Base-by-base conservation (phyloP, 64 coral and sea anemone species). In the Stichodactyla helianthus region DNA sequence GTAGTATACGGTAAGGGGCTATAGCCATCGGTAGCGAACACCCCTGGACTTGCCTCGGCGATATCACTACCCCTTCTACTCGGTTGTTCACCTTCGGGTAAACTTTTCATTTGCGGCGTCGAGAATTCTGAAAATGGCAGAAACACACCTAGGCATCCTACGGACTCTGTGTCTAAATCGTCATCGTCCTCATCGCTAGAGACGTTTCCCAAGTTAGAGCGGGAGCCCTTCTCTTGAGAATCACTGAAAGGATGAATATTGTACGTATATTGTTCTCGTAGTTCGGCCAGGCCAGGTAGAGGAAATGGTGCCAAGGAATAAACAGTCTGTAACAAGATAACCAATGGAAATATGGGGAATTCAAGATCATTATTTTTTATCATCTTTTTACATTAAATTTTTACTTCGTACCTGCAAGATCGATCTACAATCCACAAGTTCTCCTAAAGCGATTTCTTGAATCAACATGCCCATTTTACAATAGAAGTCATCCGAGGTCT, bases 141-240 rank as follows among this genome's bases (percentile, higher is more conserved):
- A 18, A 99, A 84, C 77, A 92, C 88, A 13, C 97, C 97, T 15
- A 99, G 53, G 52, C 97, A 99, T 55, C 97, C 93, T 7, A 95
- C 55, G n/a, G 91, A 89, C 50, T 95, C 93, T 53, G 91, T 85
- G 26, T 95, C 91, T 5, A 90, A 82, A 6, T 91, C 90, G 54
- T 98, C 95, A 13, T 99, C 97, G 4, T 99, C 97, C 82, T 99
- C 97, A 77, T 99, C 97, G 50, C 97, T 99, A 7, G 97, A 99
- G 56, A 85, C 71, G 51, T 92, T 82, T 55, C 84, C 93, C 0
- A 95, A 85, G 79, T 88, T 86, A 77, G 93, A 67, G 12, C 91
- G 91, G 15, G 88, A 87, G 1, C 59, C 84, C 55, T 67, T 77
- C 5, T 83, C 71, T 1, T 71, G 82, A 15, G 77, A 82, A 55